These are phyloP conservation scores for Hydroisotoma schaefferi DNA, from an alignment of 2,888 invertebrate species.

Conservation along the genomic window DNA sequence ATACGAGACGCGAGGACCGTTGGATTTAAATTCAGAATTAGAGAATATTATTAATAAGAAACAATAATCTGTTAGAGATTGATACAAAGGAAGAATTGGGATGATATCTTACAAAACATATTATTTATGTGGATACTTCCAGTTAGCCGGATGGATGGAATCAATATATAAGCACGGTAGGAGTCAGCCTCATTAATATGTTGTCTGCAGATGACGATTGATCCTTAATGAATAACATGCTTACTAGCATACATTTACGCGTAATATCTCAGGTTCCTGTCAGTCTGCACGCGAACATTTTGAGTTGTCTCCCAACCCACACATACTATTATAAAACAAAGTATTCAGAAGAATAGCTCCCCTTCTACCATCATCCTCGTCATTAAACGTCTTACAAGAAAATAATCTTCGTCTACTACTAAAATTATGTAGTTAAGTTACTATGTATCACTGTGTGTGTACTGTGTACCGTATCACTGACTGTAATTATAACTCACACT, in stretches of 20 bases:
- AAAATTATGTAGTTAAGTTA: background rate
- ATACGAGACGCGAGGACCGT: too few species aligned
- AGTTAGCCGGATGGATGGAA: background rate
- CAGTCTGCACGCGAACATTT: slow-evolving; percentile 42
- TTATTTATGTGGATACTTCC: too few species aligned
- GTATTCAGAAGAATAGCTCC: slow-evolving; percentile 16
- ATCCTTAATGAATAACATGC: slow-evolving; percentile 40
- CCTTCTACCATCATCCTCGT: slow-evolving; percentile 13
- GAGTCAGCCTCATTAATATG: slow-evolving; percentile 39
- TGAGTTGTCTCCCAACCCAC: slow-evolving; percentile 10
- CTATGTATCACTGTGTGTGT: background rate
- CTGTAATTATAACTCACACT: background rate
- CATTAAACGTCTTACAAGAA: too few species aligned
- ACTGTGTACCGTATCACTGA: background rate
- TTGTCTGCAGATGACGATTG: slow-evolving; percentile 43
- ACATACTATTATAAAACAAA: slow-evolving; percentile 13
- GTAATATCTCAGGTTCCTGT: slow-evolving; percentile 42
- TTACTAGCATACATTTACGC: slow-evolving; percentile 38
- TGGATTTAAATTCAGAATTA: too few species aligned
- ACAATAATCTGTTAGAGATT: too few species aligned
- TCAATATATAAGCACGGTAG: background rate
- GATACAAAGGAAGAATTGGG: too few species aligned
- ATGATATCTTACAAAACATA: too few species aligned
- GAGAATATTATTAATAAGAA: too few species aligned
- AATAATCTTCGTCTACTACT: background rate